Percentiles rank a stretch among this genome's conserved stretches.
phyloP scores from a whole-genome alignment of 1,140 invertebrate species.

The Pararge aegeria region DNA sequence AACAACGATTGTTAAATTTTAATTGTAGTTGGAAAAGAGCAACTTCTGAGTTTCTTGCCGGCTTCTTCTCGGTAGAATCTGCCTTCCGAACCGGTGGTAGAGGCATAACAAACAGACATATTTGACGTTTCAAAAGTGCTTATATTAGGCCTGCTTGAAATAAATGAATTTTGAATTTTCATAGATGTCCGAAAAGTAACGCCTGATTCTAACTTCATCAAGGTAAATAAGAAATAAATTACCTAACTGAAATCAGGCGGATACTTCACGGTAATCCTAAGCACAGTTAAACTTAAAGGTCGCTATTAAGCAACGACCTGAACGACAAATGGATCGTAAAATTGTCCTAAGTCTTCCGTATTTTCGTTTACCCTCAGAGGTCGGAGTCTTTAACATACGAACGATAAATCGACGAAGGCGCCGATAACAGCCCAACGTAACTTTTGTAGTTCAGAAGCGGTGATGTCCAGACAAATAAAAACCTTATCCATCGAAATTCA shows the following conservation, averaged over 20 bases:
- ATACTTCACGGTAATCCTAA: background rate
- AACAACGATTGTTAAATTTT: no score
- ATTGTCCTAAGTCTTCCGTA: constrained; percentile 24
- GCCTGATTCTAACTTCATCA: no score
- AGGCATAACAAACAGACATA: no score
- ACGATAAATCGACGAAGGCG: constrained; percentile 25
- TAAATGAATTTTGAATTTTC: no score
- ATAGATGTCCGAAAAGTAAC: no score
- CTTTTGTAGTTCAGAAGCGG: constrained; percentile 26
- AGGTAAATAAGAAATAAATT: no score
- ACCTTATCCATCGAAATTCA: background rate
- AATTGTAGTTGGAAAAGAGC: no score
- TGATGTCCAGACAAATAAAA: constrained; percentile 9
- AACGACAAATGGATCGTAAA: constrained; percentile 17
- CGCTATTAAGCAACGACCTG: background rate
- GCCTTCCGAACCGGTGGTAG: no score
- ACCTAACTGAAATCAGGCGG: background rate
- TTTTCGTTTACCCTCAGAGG: constrained; percentile 29
- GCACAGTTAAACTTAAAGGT: background rate
- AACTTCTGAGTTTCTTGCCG: no score
- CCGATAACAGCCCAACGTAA: constrained; percentile 31
- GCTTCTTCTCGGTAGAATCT: no score
- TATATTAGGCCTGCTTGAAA: no score
- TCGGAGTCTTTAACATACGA: constrained; percentile 30
- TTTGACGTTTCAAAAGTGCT: no score